Percentiles rank a stretch among this genome's conserved stretches.
phyloP scores from a whole-genome alignment of 2,888 invertebrate genomes.

The Synergus umbraculus region DNA sequence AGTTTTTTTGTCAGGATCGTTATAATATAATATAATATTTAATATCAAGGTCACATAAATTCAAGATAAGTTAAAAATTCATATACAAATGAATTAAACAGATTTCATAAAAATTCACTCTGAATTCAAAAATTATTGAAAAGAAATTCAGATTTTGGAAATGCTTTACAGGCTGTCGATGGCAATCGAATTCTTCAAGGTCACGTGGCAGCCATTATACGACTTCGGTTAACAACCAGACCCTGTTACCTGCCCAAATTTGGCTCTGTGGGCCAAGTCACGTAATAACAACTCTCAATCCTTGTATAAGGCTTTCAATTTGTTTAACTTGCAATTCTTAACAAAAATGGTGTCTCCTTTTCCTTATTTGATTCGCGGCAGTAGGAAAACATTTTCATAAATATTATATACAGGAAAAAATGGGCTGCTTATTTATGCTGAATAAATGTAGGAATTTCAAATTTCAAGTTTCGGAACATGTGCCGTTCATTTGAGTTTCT shows the following conservation, averaged over 20 bases:
- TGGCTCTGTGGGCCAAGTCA: slow-evolving; percentile 49
- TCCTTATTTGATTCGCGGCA: too few species aligned
- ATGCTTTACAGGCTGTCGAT: slow-evolving; percentile 50
- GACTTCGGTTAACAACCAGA: slow-evolving; percentile 42
- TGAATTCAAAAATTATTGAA: too few species aligned
- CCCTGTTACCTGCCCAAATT: slow-evolving; percentile 57
- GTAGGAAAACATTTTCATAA: too few species aligned
- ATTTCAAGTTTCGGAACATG: not conserved
- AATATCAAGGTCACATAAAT: too few species aligned
- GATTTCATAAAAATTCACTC: too few species aligned
- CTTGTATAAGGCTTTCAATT: slow-evolving; percentile 22
- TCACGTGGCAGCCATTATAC: slow-evolving; percentile 62
- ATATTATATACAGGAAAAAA: too few species aligned
- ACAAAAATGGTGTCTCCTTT: not conserved
- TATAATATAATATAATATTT: too few species aligned
- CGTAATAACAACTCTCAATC: slow-evolving; percentile 35
- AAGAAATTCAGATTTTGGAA: slow-evolving; percentile 47
- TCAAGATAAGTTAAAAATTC: too few species aligned
- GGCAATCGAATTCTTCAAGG: slow-evolving; percentile 59
- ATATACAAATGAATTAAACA: too few species aligned
- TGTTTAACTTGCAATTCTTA: not conserved
- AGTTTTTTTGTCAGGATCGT: too few species aligned
- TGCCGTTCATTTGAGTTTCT: not conserved
- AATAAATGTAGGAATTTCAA: not conserved
- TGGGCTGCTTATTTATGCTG: not conserved